phyloP scores from a whole-genome alignment of 1,140 invertebrate species.

The Pomacea maculata region DNA sequence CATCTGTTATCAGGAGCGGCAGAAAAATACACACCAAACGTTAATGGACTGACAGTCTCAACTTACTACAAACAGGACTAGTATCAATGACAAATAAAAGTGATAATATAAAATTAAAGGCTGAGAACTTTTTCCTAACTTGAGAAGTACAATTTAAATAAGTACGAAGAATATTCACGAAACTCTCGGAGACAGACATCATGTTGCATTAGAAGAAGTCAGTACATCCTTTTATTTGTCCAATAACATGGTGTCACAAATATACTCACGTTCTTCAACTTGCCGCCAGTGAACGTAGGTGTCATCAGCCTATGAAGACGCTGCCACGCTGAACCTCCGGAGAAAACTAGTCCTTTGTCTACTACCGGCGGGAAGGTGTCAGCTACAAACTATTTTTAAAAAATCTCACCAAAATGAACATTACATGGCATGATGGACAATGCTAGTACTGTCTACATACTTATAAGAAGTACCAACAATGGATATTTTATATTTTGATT shows the following conservation, averaged over 20 bases:
- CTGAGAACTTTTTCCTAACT: too few species aligned
- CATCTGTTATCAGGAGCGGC: background rate
- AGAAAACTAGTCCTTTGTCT: background rate
- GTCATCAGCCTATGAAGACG: slow-evolving; percentile 1
- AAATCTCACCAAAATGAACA: background rate
- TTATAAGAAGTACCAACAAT: too few species aligned
- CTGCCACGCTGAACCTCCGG: background rate
- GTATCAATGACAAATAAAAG: background rate
- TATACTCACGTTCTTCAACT: background rate
- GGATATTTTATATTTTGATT: too few species aligned
- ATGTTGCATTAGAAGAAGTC: background rate
- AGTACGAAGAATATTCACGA: too few species aligned
- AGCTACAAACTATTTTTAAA: background rate
- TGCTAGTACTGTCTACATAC: too few species aligned
- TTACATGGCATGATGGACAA: too few species aligned
- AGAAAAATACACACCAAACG: background rate
- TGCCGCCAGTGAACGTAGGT: background rate
- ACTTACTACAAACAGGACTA: too few species aligned
- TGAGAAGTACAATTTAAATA: too few species aligned
- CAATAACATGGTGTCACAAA: background rate
- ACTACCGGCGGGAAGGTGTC: background rate
- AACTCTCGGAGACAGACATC: background rate
- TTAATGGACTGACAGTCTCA: too few species aligned
- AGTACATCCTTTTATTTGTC: background rate
- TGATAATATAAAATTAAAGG: too few species aligned